Evolutionary conservation across 2,888 invertebrate genomes (phyloP).

Genomic region (Blastobasis lacticolella): DNA sequence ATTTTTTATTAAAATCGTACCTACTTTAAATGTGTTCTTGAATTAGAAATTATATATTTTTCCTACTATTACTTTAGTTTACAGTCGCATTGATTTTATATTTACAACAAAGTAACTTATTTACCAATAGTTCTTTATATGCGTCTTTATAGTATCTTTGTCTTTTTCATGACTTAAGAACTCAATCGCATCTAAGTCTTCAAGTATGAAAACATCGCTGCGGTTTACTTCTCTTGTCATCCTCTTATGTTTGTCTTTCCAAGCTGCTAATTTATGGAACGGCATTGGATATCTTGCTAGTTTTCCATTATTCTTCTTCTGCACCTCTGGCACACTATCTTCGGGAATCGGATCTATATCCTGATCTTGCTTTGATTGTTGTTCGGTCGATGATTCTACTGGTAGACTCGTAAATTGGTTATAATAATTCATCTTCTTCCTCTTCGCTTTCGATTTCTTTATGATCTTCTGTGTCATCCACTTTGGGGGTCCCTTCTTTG

Average conservation of each 20-base stretch:
- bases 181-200: constrained; percentile 51
- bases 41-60: not conserved
- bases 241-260: constrained; percentile 26
- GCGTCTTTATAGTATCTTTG: constrained; percentile 35
- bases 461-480: constrained; percentile 61
- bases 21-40: not conserved
- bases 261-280: constrained; percentile 37
- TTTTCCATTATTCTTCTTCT: constrained; percentile 35
- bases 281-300: constrained; percentile 43
- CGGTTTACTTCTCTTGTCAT: constrained; percentile 31
- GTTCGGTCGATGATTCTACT: constrained; percentile 15
- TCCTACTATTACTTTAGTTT: not conserved
- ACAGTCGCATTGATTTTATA: not conserved
- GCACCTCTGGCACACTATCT: constrained; percentile 30
- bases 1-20: no score
- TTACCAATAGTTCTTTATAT: constrained; percentile 48
- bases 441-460: constrained; percentile 40
- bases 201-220: constrained; percentile 34
- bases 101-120: not conserved
- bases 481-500: constrained; percentile 42
- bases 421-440: constrained; percentile 32
- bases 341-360: constrained; percentile 20
- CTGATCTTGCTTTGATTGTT: constrained; percentile 22
- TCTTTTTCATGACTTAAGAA: constrained; percentile 40
- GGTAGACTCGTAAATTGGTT: constrained; percentile 25